phyloP scores from a whole-genome alignment of 2,888 invertebrate genomes.

The Yponomeuta malinellus region DNA sequence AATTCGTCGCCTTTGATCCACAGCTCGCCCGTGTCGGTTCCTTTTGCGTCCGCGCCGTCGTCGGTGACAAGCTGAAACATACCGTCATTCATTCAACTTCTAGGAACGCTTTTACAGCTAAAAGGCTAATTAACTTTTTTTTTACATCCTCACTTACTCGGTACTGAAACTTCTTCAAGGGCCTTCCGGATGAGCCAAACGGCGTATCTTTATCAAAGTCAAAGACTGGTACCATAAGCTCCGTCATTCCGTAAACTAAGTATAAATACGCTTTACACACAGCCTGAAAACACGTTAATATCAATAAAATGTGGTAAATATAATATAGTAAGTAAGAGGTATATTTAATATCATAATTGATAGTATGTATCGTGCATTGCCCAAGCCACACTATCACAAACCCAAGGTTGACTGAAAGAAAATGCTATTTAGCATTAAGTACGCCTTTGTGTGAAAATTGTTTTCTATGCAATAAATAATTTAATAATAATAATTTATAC shows the following conservation, averaged over 20 bases:
- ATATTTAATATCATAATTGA: too few relatives aligned
- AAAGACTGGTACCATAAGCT: conserved; percentile 40
- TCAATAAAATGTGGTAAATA: too few relatives aligned
- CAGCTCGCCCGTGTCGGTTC: conserved; percentile 34
- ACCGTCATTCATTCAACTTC: background rate
- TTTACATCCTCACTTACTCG: conserved; percentile 25
- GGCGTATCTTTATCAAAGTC: conserved; percentile 34
- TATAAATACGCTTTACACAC: conserved; percentile 33
- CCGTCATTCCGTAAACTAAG: conserved; percentile 44
- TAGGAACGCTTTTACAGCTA: background rate
- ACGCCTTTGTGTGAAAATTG: too few relatives aligned
- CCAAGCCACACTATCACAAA: too few relatives aligned
- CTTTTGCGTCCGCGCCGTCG: conserved; percentile 28
- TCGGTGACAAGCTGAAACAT: conserved; percentile 31
- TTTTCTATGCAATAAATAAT: too few relatives aligned
- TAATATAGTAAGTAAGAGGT: too few relatives aligned
- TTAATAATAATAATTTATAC: too few relatives aligned
- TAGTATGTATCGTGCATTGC: too few relatives aligned
- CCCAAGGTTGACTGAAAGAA: too few relatives aligned
- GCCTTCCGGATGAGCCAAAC: conserved; percentile 35
- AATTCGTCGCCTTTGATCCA: conserved; percentile 41
- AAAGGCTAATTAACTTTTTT: background rate
- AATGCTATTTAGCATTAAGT: too few relatives aligned
- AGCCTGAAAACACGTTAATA: conserved; percentile 23
- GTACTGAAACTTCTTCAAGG: conserved; percentile 31